Evolutionary conservation across 2,113 vertebrate species (phyloP), one percentile per base, ranked within the genome.

Genomic region (Ceyx margarethae): DNA sequence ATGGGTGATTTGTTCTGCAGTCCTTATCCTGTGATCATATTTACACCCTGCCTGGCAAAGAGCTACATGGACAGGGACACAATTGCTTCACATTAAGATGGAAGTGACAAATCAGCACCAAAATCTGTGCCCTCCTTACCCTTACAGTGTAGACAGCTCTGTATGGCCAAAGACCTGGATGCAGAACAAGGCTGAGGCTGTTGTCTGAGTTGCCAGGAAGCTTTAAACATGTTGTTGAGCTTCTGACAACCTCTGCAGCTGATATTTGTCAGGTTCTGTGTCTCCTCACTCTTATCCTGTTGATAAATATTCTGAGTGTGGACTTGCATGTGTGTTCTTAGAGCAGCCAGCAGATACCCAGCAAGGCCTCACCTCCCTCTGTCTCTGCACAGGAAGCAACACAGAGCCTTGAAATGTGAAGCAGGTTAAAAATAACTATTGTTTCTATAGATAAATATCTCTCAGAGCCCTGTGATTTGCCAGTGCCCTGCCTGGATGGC

Each of bases 271-370:
- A 10, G 48, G 43, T 57, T 33, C 35, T 46, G 8, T 40, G 56
- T 86, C 57, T 85, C n/a, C 45, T 88, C 46, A 9, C 13, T 71
- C 48, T 64, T 73, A 12, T 37, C n/a, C 57, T 20, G 21, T 45
- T 72, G 56, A 91, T 93, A 89, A 86, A 69, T 62, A 79, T 90
- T 93, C 80, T 53, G 33, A 81, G 43, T 2, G 4, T 29, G 25
- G 65, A 66, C 11, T 20, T 29, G 33, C 2, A 0, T 35, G 15
- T 65, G 50, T 64, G 61, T 78, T 75, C 26, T 42, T 57, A n/a
- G 11, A 0, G 4, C 35, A 13, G 16, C 25, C n/a, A 42, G 57
- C 45, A 69, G 48, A 54, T 43, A 35, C 19, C 11, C 3, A 2
- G 6, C 56, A 72, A 66, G 48, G 45, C 72, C 73, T 91, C 66